Evolutionary conservation across 2,113 vertebrate species (phyloP), one percentile per base, ranked within the genome.

Genomic region (Oreochromis aureus): DNA sequence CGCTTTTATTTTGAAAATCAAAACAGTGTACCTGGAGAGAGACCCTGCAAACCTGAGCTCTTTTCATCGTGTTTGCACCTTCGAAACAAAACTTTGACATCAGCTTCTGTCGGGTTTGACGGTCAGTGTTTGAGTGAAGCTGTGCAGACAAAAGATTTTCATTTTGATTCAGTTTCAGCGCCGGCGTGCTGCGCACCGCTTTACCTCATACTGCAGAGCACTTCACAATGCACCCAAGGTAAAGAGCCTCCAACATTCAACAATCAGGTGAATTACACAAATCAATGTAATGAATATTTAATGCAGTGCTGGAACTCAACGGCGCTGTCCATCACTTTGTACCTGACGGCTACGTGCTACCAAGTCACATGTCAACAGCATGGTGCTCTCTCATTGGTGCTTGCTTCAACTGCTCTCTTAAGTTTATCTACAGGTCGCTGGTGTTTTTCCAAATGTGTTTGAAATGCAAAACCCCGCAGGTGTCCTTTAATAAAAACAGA

Each of bases 171-270:
- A 1, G 13, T 27, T 73, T 46, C 13, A 46, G 63, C 11, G 11
- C 7, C 36, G 36, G 4, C 36, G 63, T 46, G 10, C 3, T 0
- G n/a, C 0, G 13, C 22, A 3, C 22, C 0, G 39, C 11, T 46
- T 73, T 6, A 73, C 69, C 22, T 73, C 41, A 22, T 13, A 12
- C 34, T 66, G n/a, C 36, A 44, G 18, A 24, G n/a, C 36, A 0
- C 0, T 16, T 15, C n/a, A 71, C 5, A 8, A 3, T 46, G 39
- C n/a, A 44, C 2, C 12, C 5, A 46, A 73, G 11, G 39, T 61
- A 61, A 61, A 61, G 15, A 10, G 8, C 51, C 9, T 6, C 13
- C 66, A 27, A 24, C 22, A 6, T 71, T 27, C 36, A 71, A 71
- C 66, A 3, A 69, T 39, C 61, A 39, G 34, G 61, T 39, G 2